Evolutionary conservation across 2,113 vertebrate genomes (phyloP).

Genomic region (Alaudala cheleensis): DNA sequence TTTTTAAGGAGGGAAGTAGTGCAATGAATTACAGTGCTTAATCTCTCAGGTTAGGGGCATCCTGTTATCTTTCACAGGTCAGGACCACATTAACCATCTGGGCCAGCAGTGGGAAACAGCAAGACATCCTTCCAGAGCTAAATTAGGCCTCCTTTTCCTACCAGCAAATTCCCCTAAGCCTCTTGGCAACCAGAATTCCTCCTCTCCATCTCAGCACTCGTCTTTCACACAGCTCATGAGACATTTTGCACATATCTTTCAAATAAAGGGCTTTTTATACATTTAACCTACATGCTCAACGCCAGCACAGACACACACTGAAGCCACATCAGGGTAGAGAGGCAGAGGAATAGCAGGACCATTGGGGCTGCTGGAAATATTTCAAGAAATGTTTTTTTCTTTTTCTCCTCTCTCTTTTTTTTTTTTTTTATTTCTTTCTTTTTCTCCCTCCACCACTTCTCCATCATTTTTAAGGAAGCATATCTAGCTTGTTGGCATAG

Average conservation of each 20-base stretch:
- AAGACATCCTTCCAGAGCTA: not conserved
- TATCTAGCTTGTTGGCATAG: not conserved
- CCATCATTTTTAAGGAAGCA: not conserved
- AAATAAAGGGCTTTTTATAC: not conserved
- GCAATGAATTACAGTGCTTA: not conserved
- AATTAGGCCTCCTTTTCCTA: not conserved
- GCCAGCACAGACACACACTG: not conserved
- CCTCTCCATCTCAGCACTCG: not conserved
- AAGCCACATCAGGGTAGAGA: not conserved
- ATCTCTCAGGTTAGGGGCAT: not conserved
- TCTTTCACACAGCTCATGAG: not conserved
- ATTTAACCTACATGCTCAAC: not conserved
- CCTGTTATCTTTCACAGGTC: not conserved
- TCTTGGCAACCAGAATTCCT: not conserved
- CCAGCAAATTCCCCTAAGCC: not conserved
- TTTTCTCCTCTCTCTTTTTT: not conserved
- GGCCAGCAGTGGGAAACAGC: not conserved
- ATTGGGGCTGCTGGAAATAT: not conserved
- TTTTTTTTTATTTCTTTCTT: fast-evolving
- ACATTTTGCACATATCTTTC: not conserved
- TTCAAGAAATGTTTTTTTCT: not conserved
- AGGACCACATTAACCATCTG: not conserved
- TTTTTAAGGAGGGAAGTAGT: not conserved
- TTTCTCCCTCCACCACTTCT: not conserved
- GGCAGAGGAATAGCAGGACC: not conserved